A percentile compares a stretch with the other conserved stretches of the same genome.
These are phyloP conservation scores for Palloptera scutellata DNA, from an alignment of 2,888 invertebrate genomes.

Conservation along the genomic window DNA sequence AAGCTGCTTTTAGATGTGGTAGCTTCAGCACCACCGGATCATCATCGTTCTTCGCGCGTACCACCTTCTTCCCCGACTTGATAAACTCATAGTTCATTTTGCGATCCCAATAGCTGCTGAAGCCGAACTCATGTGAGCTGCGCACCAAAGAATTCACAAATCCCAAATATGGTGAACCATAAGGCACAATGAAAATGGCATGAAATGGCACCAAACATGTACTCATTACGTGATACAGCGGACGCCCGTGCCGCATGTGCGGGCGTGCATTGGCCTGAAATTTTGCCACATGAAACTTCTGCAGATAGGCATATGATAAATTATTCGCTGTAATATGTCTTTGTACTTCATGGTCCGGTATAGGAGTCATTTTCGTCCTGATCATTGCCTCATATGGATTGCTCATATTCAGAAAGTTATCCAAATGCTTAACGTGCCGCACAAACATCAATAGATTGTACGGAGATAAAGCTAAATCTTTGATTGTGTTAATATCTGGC, in stretches of 20 bases:
- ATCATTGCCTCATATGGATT: slow-evolving; percentile 48
- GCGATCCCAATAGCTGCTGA: slow-evolving; percentile 63
- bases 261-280: slow-evolving; percentile 49
- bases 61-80: slow-evolving; percentile 46
- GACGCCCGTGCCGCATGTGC: slow-evolving; percentile 61
- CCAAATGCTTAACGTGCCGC: slow-evolving; percentile 62
- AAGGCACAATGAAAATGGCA: slow-evolving; percentile 68
- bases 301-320: slow-evolving; percentile 65
- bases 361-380: slow-evolving; percentile 58
- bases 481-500: slow-evolving; percentile 56
- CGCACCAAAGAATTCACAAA: slow-evolving; percentile 65
- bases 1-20: slow-evolving; percentile 58
- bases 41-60: slow-evolving; percentile 40
- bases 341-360: slow-evolving; percentile 63
- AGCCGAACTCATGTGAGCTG: slow-evolving; percentile 67
- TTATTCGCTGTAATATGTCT: slow-evolving; percentile 63
- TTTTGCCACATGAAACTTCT: slow-evolving; percentile 64
- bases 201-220: slow-evolving; percentile 69
- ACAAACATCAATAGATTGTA: slow-evolving; percentile 60
- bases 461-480: slow-evolving; percentile 49
- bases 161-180: slow-evolving; percentile 69
- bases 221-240: slow-evolving; percentile 65
- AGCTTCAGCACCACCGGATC: slow-evolving; percentile 54
- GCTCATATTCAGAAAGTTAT: slow-evolving; percentile 61
- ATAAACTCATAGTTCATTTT: slow-evolving; percentile 52